These are phyloP conservation scores for Ormia ochracea DNA, from an alignment of 2,888 invertebrate species.

Conservation along the genomic window DNA sequence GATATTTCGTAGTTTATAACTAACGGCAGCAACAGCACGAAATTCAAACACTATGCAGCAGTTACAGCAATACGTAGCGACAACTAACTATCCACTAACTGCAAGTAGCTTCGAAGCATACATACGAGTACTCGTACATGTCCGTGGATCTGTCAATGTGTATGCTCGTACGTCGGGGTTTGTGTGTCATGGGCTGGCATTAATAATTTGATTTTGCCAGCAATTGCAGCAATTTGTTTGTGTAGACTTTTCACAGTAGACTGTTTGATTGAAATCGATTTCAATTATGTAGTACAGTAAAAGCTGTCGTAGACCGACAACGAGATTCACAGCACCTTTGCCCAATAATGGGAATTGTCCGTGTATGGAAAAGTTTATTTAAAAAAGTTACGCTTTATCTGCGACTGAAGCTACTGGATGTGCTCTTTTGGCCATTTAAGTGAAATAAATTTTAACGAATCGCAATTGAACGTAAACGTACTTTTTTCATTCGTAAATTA, in stretches of 20 bases:
- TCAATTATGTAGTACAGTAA: conserved; percentile 4
- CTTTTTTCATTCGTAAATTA: too few relatives aligned
- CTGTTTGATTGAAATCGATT: conserved; percentile 45
- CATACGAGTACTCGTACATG: neutral
- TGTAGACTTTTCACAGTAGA: conserved; percentile 21
- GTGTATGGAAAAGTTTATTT: too few relatives aligned
- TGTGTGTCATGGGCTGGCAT: neutral
- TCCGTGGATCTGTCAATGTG: neutral
- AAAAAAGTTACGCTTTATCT: too few relatives aligned
- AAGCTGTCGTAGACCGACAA: too few relatives aligned
- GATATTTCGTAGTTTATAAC: conserved; percentile 45
- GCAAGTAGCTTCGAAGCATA: neutral
- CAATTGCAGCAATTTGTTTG: conserved; percentile 28
- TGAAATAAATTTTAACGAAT: too few relatives aligned
- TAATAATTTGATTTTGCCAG: neutral
- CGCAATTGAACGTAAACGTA: too few relatives aligned
- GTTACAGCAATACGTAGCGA: conserved; percentile 20
- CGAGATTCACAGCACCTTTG: too few relatives aligned
- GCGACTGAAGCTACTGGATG: too few relatives aligned
- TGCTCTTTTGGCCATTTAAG: too few relatives aligned
- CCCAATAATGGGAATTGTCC: too few relatives aligned
- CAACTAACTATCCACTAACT: conserved; percentile 17
- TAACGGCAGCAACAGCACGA: neutral
- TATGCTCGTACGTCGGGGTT: neutral
- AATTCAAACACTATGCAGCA: conserved; percentile 5